Percentiles rank a stretch among this genome's conserved stretches.
These are phyloP conservation scores for Micromesistius poutassou DNA, from an alignment of 2,797 vertebrate genomes.

Conservation along the genomic window DNA sequence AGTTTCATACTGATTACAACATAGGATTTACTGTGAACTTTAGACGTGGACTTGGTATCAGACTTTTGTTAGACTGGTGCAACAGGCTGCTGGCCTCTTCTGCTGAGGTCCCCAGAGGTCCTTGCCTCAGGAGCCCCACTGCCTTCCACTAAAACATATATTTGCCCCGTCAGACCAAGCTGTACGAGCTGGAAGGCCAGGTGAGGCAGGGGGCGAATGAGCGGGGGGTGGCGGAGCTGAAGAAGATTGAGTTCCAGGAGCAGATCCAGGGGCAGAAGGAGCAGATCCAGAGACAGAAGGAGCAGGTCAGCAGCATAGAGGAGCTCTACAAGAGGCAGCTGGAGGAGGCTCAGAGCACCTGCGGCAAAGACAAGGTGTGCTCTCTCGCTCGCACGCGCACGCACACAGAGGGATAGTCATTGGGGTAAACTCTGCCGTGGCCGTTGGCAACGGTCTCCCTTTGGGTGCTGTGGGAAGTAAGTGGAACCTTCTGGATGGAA, in stretches of 20 bases:
- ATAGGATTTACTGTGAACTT: too few relatives aligned
- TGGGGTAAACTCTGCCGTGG: neutral
- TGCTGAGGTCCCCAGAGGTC: too few relatives aligned
- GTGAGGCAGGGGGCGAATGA: slow-evolving; percentile 78
- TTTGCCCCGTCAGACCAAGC: slow-evolving; percentile 68
- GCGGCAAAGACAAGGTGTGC: slow-evolving; percentile 82
- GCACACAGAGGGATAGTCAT: neutral
- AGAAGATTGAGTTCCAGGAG: slow-evolving; percentile 84
- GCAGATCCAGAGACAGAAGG: slow-evolving; percentile 80
- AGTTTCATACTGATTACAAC: too few relatives aligned
- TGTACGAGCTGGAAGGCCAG: slow-evolving; percentile 84
- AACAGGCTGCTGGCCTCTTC: too few relatives aligned
- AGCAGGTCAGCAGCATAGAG: slow-evolving; percentile 82
- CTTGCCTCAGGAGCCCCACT: too few relatives aligned
- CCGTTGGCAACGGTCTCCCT: neutral
- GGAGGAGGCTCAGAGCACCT: slow-evolving; percentile 73
- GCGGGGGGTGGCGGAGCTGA: slow-evolving; percentile 77
- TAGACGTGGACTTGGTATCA: too few relatives aligned
- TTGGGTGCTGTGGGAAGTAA: neutral
- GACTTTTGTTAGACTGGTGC: too few relatives aligned
- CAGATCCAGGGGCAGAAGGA: slow-evolving; percentile 81
- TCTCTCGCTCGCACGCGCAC: neutral
- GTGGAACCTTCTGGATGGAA: neutral
- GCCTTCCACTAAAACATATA: neutral
- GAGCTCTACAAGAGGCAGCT: slow-evolving; percentile 81